Percentiles rank a stretch among this genome's conserved stretches.
Conservation (phyloP, 2,888 invertebrate genomes). For the Drosophila tripunctata region DNA sequence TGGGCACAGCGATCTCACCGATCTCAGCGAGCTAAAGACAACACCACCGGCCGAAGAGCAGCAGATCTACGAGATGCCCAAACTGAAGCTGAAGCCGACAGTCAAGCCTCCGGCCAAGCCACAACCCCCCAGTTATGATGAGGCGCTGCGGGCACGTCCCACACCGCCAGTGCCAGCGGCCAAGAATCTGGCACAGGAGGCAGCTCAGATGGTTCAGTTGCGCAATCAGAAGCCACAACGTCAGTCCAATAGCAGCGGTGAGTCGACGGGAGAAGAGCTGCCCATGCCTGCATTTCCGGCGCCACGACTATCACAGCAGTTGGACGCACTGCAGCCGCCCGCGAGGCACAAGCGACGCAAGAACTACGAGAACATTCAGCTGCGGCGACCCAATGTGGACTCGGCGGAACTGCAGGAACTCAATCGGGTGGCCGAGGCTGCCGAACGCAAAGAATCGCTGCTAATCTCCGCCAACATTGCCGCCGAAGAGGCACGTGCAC, state of each 20-base stretch:
- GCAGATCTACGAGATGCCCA: slow-evolving; percentile 79
- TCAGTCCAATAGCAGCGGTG: slow-evolving; percentile 37
- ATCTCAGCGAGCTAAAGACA: slow-evolving; percentile 50
- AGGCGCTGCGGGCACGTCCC: slow-evolving; percentile 65
- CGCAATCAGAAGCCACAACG: slow-evolving; percentile 44
- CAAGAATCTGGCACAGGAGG: slow-evolving; percentile 63
- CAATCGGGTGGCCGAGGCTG: slow-evolving; percentile 63
- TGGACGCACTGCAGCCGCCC: slow-evolving; percentile 72
- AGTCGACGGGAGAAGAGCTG: slow-evolving; percentile 62
- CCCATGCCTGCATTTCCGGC: slow-evolving; percentile 83
- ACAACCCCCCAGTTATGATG: slow-evolving; percentile 82
- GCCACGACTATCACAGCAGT: slow-evolving; percentile 77
- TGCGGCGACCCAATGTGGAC: slow-evolving; percentile 78
- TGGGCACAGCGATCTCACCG: slow-evolving; percentile 72
- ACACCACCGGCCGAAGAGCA: not conserved
- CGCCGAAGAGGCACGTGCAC: slow-evolving; percentile 69
- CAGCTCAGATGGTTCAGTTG: slow-evolving; percentile 56
- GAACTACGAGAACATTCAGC: slow-evolving; percentile 80
- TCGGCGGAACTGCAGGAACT: slow-evolving; percentile 78
- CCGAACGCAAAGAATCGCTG: slow-evolving; percentile 76
- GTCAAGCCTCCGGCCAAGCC: slow-evolving; percentile 42
- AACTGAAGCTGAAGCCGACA: slow-evolving; percentile 57
- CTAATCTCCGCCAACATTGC: slow-evolving; percentile 69
- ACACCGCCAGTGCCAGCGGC: slow-evolving; percentile 44
- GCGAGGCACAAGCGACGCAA: slow-evolving; percentile 76